Percentiles rank a stretch among this genome's conserved stretches.
These are phyloP conservation scores for Drosophila sp. DNA, from an alignment of 1,140 invertebrate genomes.

Conservation along the genomic window DNA sequence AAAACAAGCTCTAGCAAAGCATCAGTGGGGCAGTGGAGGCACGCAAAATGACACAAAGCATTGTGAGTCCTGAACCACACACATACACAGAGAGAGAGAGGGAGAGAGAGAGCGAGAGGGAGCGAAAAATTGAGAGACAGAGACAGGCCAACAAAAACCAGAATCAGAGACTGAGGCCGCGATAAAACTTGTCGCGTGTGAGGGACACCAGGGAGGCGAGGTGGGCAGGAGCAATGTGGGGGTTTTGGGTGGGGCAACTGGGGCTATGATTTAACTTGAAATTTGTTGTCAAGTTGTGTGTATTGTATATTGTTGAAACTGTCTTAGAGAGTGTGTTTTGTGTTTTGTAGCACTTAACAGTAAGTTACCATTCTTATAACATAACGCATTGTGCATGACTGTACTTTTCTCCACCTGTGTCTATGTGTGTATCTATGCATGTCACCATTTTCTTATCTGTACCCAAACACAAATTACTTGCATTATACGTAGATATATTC, in stretches of 20 bases:
- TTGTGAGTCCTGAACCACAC: constrained; percentile 24
- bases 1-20: constrained; percentile 41
- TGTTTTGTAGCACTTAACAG: constrained; percentile 1
- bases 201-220: constrained; percentile 27
- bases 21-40: constrained; percentile 36
- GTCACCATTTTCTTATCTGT: constrained; percentile 36
- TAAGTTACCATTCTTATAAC: neutral
- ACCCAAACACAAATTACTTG: constrained; percentile 14
- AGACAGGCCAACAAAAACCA: constrained; percentile 28
- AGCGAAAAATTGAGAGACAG: too few relatives aligned
- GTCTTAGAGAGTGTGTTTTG: neutral
- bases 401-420: neutral
- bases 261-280: constrained; percentile 13
- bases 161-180: constrained; percentile 62
- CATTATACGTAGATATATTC: constrained; percentile 48
- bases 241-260: neutral
- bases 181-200: constrained; percentile 66
- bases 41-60: constrained; percentile 71
- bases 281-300: constrained; percentile 19
- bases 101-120: neutral
- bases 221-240: neutral
- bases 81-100: neutral
- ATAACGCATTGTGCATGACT: constrained; percentile 10
- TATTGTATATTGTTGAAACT: neutral
- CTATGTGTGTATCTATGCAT: constrained; percentile 48